These are phyloP conservation scores for Myripristis jacobus DNA, from an alignment of 2,797 vertebrate species.

Conservation along the genomic window DNA sequence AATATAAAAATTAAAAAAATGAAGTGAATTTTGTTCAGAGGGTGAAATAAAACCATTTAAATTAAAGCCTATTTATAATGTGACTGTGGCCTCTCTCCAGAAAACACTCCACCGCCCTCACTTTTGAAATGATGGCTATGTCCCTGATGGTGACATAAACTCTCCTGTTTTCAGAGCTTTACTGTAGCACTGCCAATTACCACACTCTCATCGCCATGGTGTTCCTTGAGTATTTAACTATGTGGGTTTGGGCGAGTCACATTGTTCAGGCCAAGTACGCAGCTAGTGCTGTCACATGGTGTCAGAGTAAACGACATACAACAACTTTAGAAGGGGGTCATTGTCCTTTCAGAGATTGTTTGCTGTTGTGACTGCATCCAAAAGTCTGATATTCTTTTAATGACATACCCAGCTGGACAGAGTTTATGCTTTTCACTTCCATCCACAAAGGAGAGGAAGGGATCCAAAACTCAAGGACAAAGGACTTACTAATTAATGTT, in stretches of 20 bases:
- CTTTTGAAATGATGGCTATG: too few relatives aligned
- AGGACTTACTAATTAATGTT: slow-evolving; percentile 62
- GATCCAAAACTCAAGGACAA: slow-evolving; percentile 67
- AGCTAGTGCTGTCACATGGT: background rate
- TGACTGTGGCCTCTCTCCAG: too few relatives aligned
- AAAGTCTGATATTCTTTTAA: slow-evolving; percentile 28
- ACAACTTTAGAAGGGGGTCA: slow-evolving; percentile 3
- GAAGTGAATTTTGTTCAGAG: too few relatives aligned
- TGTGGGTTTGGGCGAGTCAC: background rate
- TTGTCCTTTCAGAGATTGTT: slow-evolving; percentile 3
- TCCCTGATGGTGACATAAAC: too few relatives aligned
- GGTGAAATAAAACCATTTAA: too few relatives aligned
- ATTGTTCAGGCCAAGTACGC: background rate
- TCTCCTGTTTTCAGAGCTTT: background rate
- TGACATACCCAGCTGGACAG: slow-evolving; percentile 21
- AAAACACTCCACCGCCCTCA: too few relatives aligned
- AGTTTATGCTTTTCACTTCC: slow-evolving; percentile 19
- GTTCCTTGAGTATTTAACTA: background rate
- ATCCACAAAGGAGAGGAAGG: slow-evolving; percentile 31
- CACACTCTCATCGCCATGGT: background rate
- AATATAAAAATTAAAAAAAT: too few relatives aligned
- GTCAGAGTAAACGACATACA: slow-evolving; percentile 5
- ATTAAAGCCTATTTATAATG: too few relatives aligned
- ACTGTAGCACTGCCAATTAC: background rate
- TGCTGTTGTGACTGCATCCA: slow-evolving; percentile 5